Evolutionary conservation across 2,113 vertebrate genomes (phyloP).

Genomic region (Stegostoma tigrinum): DNA sequence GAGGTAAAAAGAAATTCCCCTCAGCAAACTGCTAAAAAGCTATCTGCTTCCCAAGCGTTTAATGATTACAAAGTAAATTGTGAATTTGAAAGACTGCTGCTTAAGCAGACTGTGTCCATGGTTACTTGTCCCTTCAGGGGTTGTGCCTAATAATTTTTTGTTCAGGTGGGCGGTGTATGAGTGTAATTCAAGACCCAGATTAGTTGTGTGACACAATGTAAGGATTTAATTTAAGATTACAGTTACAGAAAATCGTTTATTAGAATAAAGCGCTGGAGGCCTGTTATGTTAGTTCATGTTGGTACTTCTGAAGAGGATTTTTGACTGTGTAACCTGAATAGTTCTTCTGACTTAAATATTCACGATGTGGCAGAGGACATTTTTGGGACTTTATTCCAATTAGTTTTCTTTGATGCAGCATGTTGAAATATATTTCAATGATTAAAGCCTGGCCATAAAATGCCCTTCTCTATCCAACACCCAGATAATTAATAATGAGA

Average conservation of each 20-base stretch:
- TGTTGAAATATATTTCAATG: not conserved
- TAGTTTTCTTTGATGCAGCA: not conserved
- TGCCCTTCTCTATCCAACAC: not conserved
- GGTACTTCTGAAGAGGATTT: not conserved
- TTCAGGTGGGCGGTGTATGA: not conserved
- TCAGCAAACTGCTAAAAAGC: slow-evolving; percentile 4
- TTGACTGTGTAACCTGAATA: not conserved
- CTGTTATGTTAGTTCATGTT: not conserved
- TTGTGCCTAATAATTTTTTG: not conserved
- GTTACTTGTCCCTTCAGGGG: slow-evolving; percentile 21
- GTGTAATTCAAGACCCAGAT: not conserved
- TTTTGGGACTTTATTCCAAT: not conserved
- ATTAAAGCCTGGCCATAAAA: not conserved
- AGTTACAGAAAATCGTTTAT: not conserved
- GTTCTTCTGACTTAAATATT: not conserved
- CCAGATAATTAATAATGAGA: not conserved
- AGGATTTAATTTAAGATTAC: slow-evolving; percentile 2
- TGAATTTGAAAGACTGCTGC: slow-evolving; percentile 2
- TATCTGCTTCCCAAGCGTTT: not conserved
- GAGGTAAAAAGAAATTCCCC: not conserved
- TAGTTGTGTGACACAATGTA: not conserved
- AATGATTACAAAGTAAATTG: not conserved
- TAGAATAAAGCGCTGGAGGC: not conserved
- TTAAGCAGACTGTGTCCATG: not conserved
- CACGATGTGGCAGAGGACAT: not conserved